Evolutionary conservation across 2,797 vertebrate genomes (phyloP), one percentile per base, ranked within the genome.

Genomic region (Acrossocheilus wenchowensis): DNA sequence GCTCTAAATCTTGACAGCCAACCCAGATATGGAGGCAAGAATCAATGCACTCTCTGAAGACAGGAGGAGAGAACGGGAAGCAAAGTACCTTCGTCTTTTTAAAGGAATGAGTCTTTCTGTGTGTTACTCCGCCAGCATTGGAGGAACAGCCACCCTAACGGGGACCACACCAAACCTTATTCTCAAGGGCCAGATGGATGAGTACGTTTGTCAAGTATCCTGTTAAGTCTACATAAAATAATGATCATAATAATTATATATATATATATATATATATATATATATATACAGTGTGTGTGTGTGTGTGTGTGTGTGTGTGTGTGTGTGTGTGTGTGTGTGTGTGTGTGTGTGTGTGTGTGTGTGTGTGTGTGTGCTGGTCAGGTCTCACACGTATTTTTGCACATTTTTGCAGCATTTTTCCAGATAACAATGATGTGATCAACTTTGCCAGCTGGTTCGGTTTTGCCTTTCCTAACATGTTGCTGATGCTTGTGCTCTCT

Each of bases 361-460:
- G 19, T 57, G 21, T 57, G 52, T 57, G 52, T 23, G 52, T 4
- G 57, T n/a, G 48, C 11, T 36, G 30, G 30, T 36, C 30, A 34
- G 64, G 30, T 68, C 64, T 68, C 57, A 79, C n/a, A 79, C 39
- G 30, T 17, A 64, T 64, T 66, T 41, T 78, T 34, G 11, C 34
- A 62, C 34, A 72, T n/a, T 74, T 86, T 43, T 77, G 11, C 91
- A 99, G 98, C 30, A 3, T 98, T 82, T 99, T 94, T 71, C 93
- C 93, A 0, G 0, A 0, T 0, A 99, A 97, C 0, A 81, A 80
- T 4, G 96, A 94, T 0, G 77, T 97, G 85, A 95, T 99, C 91
- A 99, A 97, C 94, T 99, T 99, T 74, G 97, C 97, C 84, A 97
- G 96, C 82, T 99, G 98, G 98, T 99, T 99, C 48, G 93, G 89